A percentile compares a stretch with the other conserved stretches of the same genome.
Evolutionary conservation across 2,888 invertebrate species (phyloP).

Genomic region (Argyra leucocephala): DNA sequence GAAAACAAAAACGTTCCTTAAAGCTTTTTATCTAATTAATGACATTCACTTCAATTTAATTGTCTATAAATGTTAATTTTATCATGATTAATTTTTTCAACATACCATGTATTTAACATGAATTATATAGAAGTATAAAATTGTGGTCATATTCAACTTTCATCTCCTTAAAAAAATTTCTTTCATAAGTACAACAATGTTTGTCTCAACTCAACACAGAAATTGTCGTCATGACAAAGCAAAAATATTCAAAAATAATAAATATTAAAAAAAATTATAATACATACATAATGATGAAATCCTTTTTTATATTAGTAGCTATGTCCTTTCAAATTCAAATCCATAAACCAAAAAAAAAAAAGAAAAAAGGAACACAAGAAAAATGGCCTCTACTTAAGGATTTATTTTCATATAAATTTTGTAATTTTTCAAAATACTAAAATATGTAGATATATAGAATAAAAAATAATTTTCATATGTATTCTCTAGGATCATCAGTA

Average conservation of each 20-base stretch:
- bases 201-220: too few species aligned
- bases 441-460: too few species aligned
- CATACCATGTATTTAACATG: background rate
- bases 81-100: background rate
- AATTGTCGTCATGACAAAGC: too few species aligned
- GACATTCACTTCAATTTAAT: conserved; percentile 1
- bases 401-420: background rate
- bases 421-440: background rate
- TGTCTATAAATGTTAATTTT: background rate
- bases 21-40: background rate
- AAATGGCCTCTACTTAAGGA: background rate
- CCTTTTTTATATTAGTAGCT: background rate
- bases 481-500: too few species aligned
- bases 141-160: background rate
- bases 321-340: background rate
- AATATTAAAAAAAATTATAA: background rate
- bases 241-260: too few species aligned
- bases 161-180: too few species aligned
- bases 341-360: background rate
- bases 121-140: background rate
- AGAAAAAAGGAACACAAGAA: background rate
- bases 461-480: too few species aligned
- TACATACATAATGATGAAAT: background rate
- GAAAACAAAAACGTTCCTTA: background rate
- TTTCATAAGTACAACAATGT: too few species aligned